Conservation (phyloP, 2,113 vertebrate species). For the Ochotona princeps region DNA sequence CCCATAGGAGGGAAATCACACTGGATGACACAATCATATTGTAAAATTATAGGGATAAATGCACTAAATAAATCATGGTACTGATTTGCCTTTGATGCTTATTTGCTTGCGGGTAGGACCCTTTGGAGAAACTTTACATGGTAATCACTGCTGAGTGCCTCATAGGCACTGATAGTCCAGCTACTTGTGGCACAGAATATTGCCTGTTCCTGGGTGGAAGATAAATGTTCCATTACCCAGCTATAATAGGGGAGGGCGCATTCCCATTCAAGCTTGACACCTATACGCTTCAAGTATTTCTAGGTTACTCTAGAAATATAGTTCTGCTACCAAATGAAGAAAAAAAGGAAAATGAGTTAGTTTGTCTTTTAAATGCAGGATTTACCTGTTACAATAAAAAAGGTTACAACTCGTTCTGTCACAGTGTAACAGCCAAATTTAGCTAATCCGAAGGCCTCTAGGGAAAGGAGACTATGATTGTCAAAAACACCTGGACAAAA, state of each 20-base stretch:
- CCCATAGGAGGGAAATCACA: not conserved
- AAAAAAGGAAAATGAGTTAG: not conserved
- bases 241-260: no score
- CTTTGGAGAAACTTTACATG: not conserved
- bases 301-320: not conserved
- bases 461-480: not conserved
- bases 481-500: not conserved
- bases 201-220: not conserved
- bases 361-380: not conserved
- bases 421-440: not conserved
- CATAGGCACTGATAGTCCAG: not conserved
- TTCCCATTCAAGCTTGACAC: not conserved
- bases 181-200: not conserved
- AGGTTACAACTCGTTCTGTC: not conserved
- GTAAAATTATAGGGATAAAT: not conserved
- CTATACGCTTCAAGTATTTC: no score
- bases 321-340: not conserved
- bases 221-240: not conserved
- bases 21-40: not conserved
- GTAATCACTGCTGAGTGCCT: no score
- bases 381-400: not conserved
- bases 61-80: not conserved
- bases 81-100: not conserved
- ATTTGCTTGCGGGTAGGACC: not conserved
- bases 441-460: not conserved